phyloP scores from a whole-genome alignment of 1,140 invertebrate species.

The Lamellibrachia luymesi region DNA sequence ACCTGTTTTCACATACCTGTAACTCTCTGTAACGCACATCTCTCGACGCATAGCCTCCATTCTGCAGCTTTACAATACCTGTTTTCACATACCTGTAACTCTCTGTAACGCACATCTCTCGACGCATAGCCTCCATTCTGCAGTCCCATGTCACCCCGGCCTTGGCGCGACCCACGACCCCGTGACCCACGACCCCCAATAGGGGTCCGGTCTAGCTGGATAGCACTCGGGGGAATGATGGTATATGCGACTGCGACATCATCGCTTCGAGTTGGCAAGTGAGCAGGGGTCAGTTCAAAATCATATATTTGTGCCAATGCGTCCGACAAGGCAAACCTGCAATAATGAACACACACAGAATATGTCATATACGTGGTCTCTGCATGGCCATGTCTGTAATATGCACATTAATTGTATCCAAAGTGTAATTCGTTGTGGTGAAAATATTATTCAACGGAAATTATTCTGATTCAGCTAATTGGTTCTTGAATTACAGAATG shows the following conservation, averaged over 20 bases:
- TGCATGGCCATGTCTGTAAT: too few species aligned
- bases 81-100: not conserved
- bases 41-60: too few species aligned
- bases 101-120: not conserved
- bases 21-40: too few species aligned
- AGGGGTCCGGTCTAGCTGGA: not conserved
- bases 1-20: too few species aligned
- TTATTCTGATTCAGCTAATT: too few species aligned
- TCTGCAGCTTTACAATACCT: too few species aligned
- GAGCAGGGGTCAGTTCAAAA: not conserved
- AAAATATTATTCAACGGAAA: too few species aligned
- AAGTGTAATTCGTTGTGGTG: too few species aligned
- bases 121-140: not conserved
- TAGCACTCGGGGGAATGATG: not conserved
- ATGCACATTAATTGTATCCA: too few species aligned
- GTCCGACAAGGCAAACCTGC: not conserved
- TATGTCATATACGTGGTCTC: not conserved
- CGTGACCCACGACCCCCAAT: not conserved
- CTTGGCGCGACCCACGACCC: not conserved
- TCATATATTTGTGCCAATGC: not conserved
- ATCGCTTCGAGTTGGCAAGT: not conserved
- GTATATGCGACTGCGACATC: not conserved
- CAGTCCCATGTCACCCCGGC: not conserved
- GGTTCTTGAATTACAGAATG: too few species aligned
- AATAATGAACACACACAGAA: not conserved